phyloP scores from a whole-genome alignment of 64 coral and sea anemone species.

The Trachythela sp. region DNA sequence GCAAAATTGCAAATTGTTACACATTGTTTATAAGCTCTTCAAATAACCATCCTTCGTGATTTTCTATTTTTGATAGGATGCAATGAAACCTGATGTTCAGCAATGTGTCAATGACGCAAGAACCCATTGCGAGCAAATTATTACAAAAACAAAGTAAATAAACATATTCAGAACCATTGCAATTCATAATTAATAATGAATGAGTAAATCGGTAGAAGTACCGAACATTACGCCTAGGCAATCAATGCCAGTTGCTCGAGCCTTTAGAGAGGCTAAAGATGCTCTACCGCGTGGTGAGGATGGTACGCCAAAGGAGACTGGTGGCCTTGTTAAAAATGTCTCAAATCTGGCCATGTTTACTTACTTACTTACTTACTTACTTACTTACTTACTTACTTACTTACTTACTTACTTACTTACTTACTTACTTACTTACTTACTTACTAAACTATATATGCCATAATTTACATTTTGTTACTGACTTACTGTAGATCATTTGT shows the following conservation, averaged over 20 bases:
- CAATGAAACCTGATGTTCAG: background rate
- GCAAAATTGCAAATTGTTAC: too few species aligned
- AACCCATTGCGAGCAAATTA: slow-evolving; percentile 8
- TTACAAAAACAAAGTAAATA: slow-evolving; percentile 20
- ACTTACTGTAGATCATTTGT: background rate
- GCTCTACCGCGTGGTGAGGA: background rate
- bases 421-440: too few species aligned
- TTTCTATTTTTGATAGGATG: slow-evolving; percentile 6
- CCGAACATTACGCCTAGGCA: background rate
- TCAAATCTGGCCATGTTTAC: slow-evolving; percentile 12
- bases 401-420: too few species aligned
- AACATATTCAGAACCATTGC: background rate
- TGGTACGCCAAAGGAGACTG: background rate
- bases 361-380: too few species aligned
- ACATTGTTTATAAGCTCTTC: too few species aligned
- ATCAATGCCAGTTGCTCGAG: slow-evolving; percentile 21
- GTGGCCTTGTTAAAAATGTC: background rate
- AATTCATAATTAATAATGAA: background rate
- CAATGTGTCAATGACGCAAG: background rate
- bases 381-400: too few species aligned
- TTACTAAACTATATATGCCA: too few species aligned
- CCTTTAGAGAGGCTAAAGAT: background rate
- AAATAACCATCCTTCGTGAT: too few species aligned
- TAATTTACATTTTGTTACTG: background rate
- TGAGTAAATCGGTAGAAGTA: background rate